Evolutionary conservation across 2,888 invertebrate genomes (phyloP), one percentile per base, ranked within the genome.

Genomic region (Anthophora plumipes): DNA sequence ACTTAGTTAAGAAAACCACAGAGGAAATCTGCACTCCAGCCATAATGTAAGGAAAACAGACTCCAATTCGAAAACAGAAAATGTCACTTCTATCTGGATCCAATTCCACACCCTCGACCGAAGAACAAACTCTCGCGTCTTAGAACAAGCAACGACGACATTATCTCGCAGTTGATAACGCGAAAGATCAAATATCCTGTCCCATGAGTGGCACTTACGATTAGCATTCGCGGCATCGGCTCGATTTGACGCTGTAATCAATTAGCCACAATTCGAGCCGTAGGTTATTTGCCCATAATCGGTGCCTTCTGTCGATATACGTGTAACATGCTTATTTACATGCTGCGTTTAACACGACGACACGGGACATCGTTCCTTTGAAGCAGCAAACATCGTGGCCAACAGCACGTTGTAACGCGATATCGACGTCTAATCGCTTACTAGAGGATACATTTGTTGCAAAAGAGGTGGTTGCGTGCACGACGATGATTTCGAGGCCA

Each of bases 231-330:
- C 84, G 84, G 85, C 86, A 82, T 84, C 85, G 80, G 85, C 84
- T n/a, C n/a, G n/a, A n/a, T n/a, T 86, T 81, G 88, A 88, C 89
- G 88, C 80, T 84, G 79, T 86, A 90, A 91, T 91, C 91, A 91
- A 91, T 91, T 90, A 89, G 82, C 85, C 80, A 83, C 84, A 82
- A 86, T 86, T 87, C 85, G 74, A 85, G 87, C 87, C 59, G 66
- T 74, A 41, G 88, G 89, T 90, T 91, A 88, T 91, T 91, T 91
- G 87, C 89, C 89, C 89, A 89, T 85, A 87, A 87, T 85, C 83
- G 59, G 39, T 31, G 57, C 66, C 55, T 12, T 68, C 25, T 25
- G 25, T 25, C 43, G 43, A 59, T 57, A 43, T 52, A 50, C 50
- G 31, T 59, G 11, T 14, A 37, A 20, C 25, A 9, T 31, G 61